phyloP scores from a whole-genome alignment of 2,113 vertebrate genomes.

The Noctilio leporinus region DNA sequence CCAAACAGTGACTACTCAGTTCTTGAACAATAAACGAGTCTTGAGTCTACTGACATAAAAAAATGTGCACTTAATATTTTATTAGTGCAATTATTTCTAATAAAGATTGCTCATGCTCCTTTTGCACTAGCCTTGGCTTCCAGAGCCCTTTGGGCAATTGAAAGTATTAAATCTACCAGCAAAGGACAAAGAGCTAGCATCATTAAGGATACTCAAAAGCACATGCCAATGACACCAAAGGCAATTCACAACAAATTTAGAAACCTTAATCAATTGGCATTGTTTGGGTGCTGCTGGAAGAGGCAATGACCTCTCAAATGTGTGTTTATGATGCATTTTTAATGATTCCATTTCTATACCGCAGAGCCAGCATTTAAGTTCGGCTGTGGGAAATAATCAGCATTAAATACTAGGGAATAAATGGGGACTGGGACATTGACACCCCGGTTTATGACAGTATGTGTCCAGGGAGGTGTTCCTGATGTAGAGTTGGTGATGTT shows the following conservation, averaged over 20 bases:
- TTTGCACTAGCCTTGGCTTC: neutral
- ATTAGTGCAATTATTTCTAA: conserved; percentile 10
- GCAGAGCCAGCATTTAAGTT: neutral
- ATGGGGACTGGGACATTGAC: neutral
- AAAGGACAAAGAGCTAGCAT: neutral
- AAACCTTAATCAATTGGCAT: neutral
- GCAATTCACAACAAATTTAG: neutral
- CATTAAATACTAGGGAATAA: neutral
- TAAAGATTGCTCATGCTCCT: neutral
- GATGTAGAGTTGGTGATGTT: too few relatives aligned
- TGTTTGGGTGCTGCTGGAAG: neutral
- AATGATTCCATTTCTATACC: neutral
- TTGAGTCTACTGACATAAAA: neutral
- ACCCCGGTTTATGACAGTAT: neutral
- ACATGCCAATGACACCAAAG: neutral
- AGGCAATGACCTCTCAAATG: neutral
- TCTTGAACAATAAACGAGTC: conserved; percentile 13
- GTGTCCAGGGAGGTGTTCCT: neutral
- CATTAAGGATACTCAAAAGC: neutral
- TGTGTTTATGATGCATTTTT: neutral
- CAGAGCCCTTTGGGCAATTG: neutral
- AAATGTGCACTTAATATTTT: neutral
- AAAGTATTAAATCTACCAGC: neutral
- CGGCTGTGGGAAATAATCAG: neutral
- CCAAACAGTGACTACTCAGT: neutral